phyloP scores from a whole-genome alignment of 2,113 vertebrate species.

The Micronycteris hirsuta region DNA sequence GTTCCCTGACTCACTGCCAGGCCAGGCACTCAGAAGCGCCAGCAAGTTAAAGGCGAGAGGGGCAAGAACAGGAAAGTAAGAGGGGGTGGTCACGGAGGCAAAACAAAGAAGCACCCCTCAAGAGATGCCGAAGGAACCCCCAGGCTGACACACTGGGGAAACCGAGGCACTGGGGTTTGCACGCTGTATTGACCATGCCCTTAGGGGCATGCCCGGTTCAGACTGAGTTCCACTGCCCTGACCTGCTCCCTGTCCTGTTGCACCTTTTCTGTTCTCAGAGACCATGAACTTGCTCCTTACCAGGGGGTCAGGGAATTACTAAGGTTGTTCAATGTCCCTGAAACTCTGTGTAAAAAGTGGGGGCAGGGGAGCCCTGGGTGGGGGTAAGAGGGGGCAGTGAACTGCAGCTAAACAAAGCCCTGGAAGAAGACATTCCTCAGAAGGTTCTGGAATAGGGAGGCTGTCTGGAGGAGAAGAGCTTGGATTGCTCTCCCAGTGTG shows the following conservation, averaged over 20 bases:
- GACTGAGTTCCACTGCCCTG: background rate
- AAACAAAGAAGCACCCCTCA: constrained; percentile 62
- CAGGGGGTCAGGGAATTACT: background rate
- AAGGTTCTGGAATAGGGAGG: background rate
- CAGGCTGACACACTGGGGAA: background rate
- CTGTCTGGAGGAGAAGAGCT: background rate
- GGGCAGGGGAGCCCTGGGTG: fast-evolving
- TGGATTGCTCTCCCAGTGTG: background rate
- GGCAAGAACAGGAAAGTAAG: background rate
- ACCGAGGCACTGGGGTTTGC: background rate
- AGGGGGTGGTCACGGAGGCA: constrained; percentile 41
- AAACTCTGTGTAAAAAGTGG: background rate
- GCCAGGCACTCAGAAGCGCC: background rate
- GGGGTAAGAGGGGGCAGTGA: background rate
- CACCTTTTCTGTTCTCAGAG: background rate
- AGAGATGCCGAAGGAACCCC: background rate
- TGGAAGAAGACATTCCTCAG: background rate
- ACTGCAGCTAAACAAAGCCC: background rate
- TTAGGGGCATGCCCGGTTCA: background rate
- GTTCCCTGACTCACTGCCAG: too few relatives aligned
- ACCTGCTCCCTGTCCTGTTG: background rate
- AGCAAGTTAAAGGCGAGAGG: constrained; percentile 14
- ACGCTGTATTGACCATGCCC: background rate
- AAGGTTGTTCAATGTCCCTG: background rate
- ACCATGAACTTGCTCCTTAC: background rate